phyloP scores from a whole-genome alignment of 2,113 vertebrate genomes.

The Nycticebus coucang region DNA sequence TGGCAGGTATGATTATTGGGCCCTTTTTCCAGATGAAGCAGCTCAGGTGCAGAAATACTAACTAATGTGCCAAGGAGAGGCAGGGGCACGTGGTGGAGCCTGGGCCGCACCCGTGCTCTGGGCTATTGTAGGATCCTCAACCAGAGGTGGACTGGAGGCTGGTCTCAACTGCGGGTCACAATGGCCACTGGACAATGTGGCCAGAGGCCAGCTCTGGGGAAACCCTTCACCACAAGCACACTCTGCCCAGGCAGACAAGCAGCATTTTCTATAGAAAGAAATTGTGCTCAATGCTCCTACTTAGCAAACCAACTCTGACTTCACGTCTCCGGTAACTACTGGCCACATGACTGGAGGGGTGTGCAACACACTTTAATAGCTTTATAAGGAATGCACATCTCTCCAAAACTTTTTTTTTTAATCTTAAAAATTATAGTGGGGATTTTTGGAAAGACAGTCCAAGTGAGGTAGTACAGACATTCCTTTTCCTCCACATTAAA shows the following conservation, averaged over 20 bases:
- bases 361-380: neutral
- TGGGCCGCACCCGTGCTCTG: fast-evolving
- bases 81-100: neutral
- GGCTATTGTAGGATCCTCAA: fast-evolving
- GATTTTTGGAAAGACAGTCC: neutral
- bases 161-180: neutral
- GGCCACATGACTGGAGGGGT: neutral
- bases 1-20: too few relatives aligned
- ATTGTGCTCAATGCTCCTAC: too few relatives aligned
- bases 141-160: neutral
- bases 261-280: neutral
- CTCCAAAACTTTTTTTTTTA: neutral
- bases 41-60: neutral
- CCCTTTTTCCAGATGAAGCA: neutral
- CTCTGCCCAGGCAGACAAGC: neutral
- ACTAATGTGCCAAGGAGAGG: neutral
- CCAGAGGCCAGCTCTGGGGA: neutral
- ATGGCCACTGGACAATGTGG: neutral
- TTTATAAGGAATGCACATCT: neutral
- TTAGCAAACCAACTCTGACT: neutral
- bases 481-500: neutral
- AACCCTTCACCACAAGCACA: neutral
- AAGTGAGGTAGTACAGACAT: neutral
- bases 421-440: neutral
- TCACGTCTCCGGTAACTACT: neutral